These are phyloP conservation scores for Cryptophagus acutangulus DNA, from an alignment of 2,888 invertebrate genomes.

Conservation along the genomic window DNA sequence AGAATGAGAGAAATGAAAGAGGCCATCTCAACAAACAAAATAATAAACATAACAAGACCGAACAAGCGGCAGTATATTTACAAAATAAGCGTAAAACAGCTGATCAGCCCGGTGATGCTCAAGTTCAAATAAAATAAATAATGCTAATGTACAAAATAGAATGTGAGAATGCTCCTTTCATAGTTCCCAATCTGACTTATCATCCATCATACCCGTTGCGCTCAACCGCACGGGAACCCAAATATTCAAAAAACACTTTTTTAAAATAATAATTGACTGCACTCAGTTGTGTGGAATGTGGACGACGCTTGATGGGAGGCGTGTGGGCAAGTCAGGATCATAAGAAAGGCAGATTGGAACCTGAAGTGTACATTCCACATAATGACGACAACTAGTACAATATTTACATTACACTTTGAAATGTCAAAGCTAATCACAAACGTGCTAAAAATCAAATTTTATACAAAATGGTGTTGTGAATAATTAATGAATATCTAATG, in stretches of 20 bases:
- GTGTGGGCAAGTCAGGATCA: slow-evolving; percentile 19
- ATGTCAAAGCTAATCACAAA: neutral
- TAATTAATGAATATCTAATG: slow-evolving; percentile 26
- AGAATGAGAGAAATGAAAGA: slow-evolving; percentile 49
- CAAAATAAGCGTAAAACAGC: slow-evolving; percentile 49
- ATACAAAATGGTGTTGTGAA: slow-evolving; percentile 33
- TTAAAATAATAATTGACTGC: no score
- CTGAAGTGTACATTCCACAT: slow-evolving; percentile 61
- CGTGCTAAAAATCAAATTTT: slow-evolving; percentile 19
- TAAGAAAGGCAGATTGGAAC: slow-evolving; percentile 57
- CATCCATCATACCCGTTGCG: slow-evolving; percentile 42
- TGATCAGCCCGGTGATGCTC: slow-evolving; percentile 38
- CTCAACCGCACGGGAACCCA: slow-evolving; percentile 29
- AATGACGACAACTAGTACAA: slow-evolving; percentile 42
- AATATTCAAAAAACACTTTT: no score
- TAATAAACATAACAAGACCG: slow-evolving; percentile 34
- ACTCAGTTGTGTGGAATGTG: slow-evolving; percentile 41
- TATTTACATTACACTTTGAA: slow-evolving; percentile 30
- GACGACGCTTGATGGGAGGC: slow-evolving; percentile 12
- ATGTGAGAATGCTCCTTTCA: slow-evolving; percentile 74
- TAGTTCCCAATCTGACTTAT: slow-evolving; percentile 71
- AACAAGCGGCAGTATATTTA: slow-evolving; percentile 59
- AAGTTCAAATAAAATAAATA: slow-evolving; percentile 20
- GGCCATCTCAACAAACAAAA: slow-evolving; percentile 44
- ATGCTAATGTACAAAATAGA: slow-evolving; percentile 38